Evolutionary conservation across 1,140 invertebrate species (phyloP).

Genomic region (Gonatopus flavifemur): DNA sequence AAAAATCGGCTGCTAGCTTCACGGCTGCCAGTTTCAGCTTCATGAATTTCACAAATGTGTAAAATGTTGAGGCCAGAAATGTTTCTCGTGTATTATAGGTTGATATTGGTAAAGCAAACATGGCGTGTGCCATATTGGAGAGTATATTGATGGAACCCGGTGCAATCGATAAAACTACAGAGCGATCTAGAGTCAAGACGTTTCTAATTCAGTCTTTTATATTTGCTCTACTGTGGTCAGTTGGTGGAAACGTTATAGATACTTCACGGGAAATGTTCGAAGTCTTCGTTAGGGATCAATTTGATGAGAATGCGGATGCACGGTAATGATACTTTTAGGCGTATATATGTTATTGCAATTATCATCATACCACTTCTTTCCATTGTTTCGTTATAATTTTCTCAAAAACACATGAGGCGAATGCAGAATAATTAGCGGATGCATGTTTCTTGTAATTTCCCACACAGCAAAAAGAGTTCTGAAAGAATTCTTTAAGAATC

Average conservation of each 20-base stretch:
- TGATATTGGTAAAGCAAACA: slow-evolving; percentile 76
- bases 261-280: slow-evolving; percentile 70
- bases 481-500: too few relatives aligned
- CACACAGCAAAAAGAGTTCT: too few relatives aligned
- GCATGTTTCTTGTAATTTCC: too few relatives aligned
- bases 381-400: too few relatives aligned
- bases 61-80: not conserved
- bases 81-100: slow-evolving; percentile 68
- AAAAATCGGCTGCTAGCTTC: not conserved
- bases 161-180: slow-evolving; percentile 56
- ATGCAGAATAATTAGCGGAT: too few relatives aligned
- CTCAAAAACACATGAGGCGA: too few relatives aligned
- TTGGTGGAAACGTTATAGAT: slow-evolving; percentile 80
- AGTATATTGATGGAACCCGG: slow-evolving; percentile 62
- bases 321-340: slow-evolving; percentile 47
- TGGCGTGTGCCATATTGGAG: slow-evolving; percentile 73
- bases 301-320: slow-evolving; percentile 69
- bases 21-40: not conserved
- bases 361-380: too few relatives aligned
- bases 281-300: slow-evolving; percentile 66
- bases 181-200: slow-evolving; percentile 62
- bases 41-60: not conserved
- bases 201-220: slow-evolving; percentile 72
- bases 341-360: too few relatives aligned
- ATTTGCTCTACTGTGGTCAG: slow-evolving; percentile 77